Evolutionary conservation across 2,888 invertebrate genomes (phyloP), one percentile per base, ranked within the genome.

Genomic region (Empis livida): DNA sequence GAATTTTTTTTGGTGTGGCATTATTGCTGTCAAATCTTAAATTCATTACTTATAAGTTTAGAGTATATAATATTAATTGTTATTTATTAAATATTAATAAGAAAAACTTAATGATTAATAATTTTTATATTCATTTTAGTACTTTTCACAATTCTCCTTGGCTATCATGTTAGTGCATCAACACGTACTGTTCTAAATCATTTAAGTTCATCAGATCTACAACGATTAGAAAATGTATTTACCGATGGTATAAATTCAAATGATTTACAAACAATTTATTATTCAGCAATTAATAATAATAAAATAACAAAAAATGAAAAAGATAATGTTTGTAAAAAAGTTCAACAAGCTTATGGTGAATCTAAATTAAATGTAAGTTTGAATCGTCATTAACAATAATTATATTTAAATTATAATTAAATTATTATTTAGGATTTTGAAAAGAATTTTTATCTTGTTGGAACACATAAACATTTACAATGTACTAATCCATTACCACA

Each of bases 271-370:
- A 69, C 78, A 5, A 66, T 84, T 30, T 84, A 88, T 63, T 84
- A 84, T 71, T 80, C 85, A 4, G 73, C 82, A 1, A 73, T 80
- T 46, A 92, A 90, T 42, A 75, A 82, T 47, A 79, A 77, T 55
- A 68, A 81, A 42, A 70, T 88, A 2, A 80, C 78, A 56, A 75
- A 77, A 54, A 65, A 75, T 37, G 71, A 75, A 60, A 60, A 62
- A 71, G 42, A 73, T 67, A 49, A 61, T 54, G 52, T 78, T 61
- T 73, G 80, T 71, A 67, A 78, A 67, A 61, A 59, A 47, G 57
- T 67, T 17, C 51, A 48, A 13, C 46, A 55, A 6, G 42, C 60
- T 6, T 60, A 67, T 45, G 49, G 51, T 1, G 68, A 68, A 17
- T 67, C 69, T 0, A 70, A 68, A 48, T 50, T 66, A 9, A 68